A percentile compares a stretch with the other conserved stretches of the same genome.
Evolutionary conservation across 2,888 invertebrate genomes (phyloP).

Genomic region (Scaptomyza tumidula): DNA sequence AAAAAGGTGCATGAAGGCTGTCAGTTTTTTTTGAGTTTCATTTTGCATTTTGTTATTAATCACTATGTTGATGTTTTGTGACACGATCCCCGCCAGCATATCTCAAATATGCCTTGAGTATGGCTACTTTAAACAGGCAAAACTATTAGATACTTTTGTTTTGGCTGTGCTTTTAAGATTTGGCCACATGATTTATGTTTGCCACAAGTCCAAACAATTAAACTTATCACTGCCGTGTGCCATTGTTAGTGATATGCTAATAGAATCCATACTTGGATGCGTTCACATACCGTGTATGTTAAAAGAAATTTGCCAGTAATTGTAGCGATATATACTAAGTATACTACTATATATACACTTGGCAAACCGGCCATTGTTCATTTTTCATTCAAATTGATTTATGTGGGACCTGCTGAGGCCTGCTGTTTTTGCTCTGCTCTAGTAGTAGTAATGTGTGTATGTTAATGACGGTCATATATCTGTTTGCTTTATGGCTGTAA

Average conservation of each 20-base stretch:
- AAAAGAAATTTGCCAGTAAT: slow-evolving; percentile 53
- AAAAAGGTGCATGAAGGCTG: slow-evolving; percentile 33
- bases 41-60: slow-evolving; percentile 71
- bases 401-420: slow-evolving; percentile 13
- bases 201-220: slow-evolving; percentile 67
- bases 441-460: slow-evolving; percentile 35
- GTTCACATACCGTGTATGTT: slow-evolving; percentile 4
- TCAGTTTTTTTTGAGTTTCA: slow-evolving; percentile 65
- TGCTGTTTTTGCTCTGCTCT: slow-evolving; percentile 1
- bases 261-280: slow-evolving; percentile 19
- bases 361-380: slow-evolving; percentile 17
- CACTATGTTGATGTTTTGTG: slow-evolving; percentile 61
- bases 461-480: slow-evolving; percentile 70
- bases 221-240: slow-evolving; percentile 55
- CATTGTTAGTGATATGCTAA: slow-evolving; percentile 37
- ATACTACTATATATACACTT: background rate
- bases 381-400: slow-evolving; percentile 55
- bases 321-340: slow-evolving; percentile 30
- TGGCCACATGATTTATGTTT: slow-evolving; percentile 68
- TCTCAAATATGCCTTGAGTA: slow-evolving; percentile 46
- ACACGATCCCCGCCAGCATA: slow-evolving; percentile 56
- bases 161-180: slow-evolving; percentile 70
- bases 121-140: slow-evolving; percentile 66
- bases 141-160: slow-evolving; percentile 78
- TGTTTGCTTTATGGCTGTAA: slow-evolving; percentile 66